phyloP scores from a whole-genome alignment of 1,140 invertebrate species.

The Luehdorfia chinensis region DNA sequence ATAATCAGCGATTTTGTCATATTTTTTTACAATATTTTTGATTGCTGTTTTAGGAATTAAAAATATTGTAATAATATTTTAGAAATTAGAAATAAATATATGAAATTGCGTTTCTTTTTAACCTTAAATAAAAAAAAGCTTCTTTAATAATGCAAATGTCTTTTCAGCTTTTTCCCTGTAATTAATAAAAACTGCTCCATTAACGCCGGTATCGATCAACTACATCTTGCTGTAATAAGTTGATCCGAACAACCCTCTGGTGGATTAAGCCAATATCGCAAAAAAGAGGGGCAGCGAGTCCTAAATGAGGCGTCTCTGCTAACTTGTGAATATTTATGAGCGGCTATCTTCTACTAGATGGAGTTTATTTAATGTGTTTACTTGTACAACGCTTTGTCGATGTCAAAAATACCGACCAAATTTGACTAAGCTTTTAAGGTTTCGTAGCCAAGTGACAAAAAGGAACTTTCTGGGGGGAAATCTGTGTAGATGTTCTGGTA shows the following conservation, averaged over 20 bases:
- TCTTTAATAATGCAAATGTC: too few species aligned
- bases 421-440: too few species aligned
- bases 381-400: conserved; percentile 21
- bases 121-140: too few species aligned
- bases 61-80: too few species aligned
- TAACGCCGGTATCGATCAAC: conserved; percentile 52
- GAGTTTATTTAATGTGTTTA: conserved; percentile 48
- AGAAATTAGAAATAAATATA: too few species aligned
- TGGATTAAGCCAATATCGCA: conserved; percentile 68
- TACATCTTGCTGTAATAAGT: conserved; percentile 47
- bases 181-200: conserved; percentile 63
- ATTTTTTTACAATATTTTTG: too few species aligned
- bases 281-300: conserved; percentile 60
- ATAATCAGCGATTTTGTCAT: too few species aligned
- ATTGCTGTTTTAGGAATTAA: too few species aligned
- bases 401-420: conserved; percentile 14
- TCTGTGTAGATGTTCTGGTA: too few species aligned
- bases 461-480: too few species aligned
- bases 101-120: too few species aligned
- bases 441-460: too few species aligned
- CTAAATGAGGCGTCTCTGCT: conserved; percentile 69
- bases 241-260: conserved; percentile 61
- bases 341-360: conserved; percentile 36
- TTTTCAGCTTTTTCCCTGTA: conserved; percentile 30
- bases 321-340: conserved; percentile 73